Evolutionary conservation across 2,797 vertebrate species (phyloP).

Genomic region (Megaceryle alcyon): DNA sequence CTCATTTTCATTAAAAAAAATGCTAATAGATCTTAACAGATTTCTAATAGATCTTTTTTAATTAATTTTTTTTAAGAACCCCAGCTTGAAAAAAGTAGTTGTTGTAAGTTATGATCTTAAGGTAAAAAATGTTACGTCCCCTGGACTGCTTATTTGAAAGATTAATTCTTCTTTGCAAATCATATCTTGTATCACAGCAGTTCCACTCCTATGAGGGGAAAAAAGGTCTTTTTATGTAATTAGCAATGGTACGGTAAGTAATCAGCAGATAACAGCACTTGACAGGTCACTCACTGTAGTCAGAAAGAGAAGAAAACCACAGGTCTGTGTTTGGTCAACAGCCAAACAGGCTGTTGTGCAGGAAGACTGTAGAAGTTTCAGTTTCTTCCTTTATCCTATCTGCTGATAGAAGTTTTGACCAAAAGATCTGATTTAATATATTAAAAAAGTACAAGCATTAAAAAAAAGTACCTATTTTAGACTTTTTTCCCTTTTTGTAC

Average conservation of each 20-base stretch:
- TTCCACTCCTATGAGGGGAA: neutral
- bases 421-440: neutral
- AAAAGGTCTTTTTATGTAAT: fast-evolving
- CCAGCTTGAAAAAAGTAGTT: neutral
- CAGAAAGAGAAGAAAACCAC: neutral
- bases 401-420: neutral
- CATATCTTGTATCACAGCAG: neutral
- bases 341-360: neutral
- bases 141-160: neutral
- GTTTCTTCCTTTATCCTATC: neutral
- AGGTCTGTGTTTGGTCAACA: neutral
- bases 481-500: neutral
- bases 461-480: neutral
- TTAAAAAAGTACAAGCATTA: neutral
- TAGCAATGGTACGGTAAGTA: neutral
- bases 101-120: neutral
- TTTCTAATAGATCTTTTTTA: neutral
- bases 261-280: neutral
- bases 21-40: neutral
- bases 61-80: no score
- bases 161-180: neutral
- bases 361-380: neutral
- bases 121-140: neutral
- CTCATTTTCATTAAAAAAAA: neutral
- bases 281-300: neutral